Base-by-base conservation (phyloP, 1,140 invertebrate genomes). In the Luehdorfia chinensis region DNA sequence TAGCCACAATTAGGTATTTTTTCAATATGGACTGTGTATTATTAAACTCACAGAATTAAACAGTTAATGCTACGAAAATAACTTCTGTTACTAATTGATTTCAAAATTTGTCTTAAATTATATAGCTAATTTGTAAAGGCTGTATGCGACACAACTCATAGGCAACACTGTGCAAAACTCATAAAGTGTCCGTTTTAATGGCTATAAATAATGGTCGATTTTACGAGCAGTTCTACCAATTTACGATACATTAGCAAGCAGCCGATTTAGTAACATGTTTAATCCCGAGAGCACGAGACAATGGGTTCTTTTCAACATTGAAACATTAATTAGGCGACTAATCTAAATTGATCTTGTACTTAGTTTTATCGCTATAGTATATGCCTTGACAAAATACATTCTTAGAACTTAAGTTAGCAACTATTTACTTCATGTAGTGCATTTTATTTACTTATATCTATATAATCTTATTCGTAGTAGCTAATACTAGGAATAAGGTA, bases 211-310 rank as follows among this genome's bases (percentile, higher is more conserved):
- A 84, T 77, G 75, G 70, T 70, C 51, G 52, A 71, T 58, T 78
- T 84, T 76, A 84, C 66, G 74, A 72, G 55, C 66, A 56, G 73
- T 78, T 73, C 65, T 57, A 56, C 63, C 70, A 70, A 72, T 80
- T 80, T 77, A 84, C 73, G 75, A 73, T 64, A 62, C 66, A 70
- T 74, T 74, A 74, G 71, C 76, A 63, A 73, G 59, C 71, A 67
- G 69, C 76, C 66, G 70, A 64, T 66, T 55, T 60, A 37, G 52
- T 53, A 34, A 36, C 31, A 30, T 43, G 25, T 18, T 13, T 15
- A 25, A 15, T 16, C 13, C 15, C 7, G 11, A 9, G n/a, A 6
- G 18, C 16, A 9, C 9, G 15, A 9, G 13, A 43, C 25, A 43
- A 43, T 30, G 5, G 39, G 25, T 39, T 12, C 36, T 7, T 23